Evolutionary conservation across 37 sponge, comb jelly and placozoan species (phyloP).

Genomic region (Hexactinellida sp.): DNA sequence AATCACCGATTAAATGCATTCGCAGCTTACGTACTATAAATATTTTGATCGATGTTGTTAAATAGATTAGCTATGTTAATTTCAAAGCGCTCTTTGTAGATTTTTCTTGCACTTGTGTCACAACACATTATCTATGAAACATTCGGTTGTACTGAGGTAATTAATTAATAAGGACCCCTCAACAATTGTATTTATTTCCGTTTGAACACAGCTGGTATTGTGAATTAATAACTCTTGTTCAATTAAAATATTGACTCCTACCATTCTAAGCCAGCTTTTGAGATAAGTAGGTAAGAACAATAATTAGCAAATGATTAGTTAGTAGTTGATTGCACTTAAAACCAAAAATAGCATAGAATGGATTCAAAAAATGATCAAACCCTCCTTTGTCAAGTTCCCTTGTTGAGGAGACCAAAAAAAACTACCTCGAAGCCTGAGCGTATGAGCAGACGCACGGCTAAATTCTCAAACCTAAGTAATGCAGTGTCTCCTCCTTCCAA

Average conservation of each 20-base stretch:
- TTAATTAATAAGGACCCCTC: too few relatives aligned
- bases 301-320: not conserved
- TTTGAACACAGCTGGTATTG: too few relatives aligned
- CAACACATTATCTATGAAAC: not conserved
- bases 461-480: not conserved
- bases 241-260: too few relatives aligned
- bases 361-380: not conserved
- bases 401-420: conserved; percentile 4
- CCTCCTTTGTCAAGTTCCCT: not conserved
- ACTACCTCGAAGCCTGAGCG: not conserved
- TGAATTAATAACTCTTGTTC: too few relatives aligned
- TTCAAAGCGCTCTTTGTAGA: not conserved
- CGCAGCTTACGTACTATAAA: not conserved
- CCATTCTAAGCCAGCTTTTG: too few relatives aligned
- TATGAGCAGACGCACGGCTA: not conserved
- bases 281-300: not conserved
- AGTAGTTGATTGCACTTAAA: too few relatives aligned
- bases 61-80: not conserved
- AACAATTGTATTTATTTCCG: too few relatives aligned
- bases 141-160: not conserved
- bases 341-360: too few relatives aligned
- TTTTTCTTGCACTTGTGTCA: not conserved
- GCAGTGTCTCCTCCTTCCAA: not conserved
- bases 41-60: not conserved
- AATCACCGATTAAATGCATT: not conserved